Conservation (phyloP, 1,140 invertebrate species). For the Papilio aristodemus region DNA sequence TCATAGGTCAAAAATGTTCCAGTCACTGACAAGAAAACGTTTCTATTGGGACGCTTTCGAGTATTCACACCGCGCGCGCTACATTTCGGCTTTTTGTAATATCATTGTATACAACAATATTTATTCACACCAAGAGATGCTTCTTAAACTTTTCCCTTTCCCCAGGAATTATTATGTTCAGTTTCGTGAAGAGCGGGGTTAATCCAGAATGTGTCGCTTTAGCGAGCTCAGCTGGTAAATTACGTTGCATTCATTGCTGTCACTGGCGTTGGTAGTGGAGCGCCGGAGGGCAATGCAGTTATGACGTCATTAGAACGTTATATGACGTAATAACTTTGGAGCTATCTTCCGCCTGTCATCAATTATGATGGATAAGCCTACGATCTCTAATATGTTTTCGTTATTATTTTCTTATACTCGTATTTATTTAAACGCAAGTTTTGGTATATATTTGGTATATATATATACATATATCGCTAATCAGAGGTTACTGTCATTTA, state of each 20-base stretch:
- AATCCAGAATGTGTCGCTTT: constrained; percentile 35
- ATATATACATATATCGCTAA: too few species aligned
- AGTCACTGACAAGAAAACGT: too few species aligned
- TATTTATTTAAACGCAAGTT: background rate
- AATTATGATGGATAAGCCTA: constrained; percentile 31
- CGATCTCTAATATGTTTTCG: constrained; percentile 16
- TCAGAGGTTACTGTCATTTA: background rate
- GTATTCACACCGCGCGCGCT: too few species aligned
- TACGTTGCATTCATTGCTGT: constrained; percentile 34
- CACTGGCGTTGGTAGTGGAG: constrained; percentile 25
- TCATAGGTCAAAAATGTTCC: too few species aligned
- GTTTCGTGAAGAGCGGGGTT: constrained; percentile 13
- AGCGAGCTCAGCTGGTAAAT: constrained; percentile 33
- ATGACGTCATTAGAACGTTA: constrained; percentile 64
- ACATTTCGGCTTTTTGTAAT: too few species aligned
- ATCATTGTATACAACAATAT: too few species aligned
- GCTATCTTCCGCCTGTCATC: constrained; percentile 40
- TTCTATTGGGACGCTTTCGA: too few species aligned
- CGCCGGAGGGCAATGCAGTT: constrained; percentile 48
- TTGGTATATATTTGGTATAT: too few species aligned
- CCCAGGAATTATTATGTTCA: background rate
- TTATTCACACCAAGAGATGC: too few species aligned
- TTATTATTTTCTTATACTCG: constrained; percentile 3
- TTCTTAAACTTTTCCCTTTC: background rate
- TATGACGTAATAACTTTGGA: constrained; percentile 57